Conservation (phyloP, 2,113 vertebrate genomes). For the Ptilonorhynchus violaceus region DNA sequence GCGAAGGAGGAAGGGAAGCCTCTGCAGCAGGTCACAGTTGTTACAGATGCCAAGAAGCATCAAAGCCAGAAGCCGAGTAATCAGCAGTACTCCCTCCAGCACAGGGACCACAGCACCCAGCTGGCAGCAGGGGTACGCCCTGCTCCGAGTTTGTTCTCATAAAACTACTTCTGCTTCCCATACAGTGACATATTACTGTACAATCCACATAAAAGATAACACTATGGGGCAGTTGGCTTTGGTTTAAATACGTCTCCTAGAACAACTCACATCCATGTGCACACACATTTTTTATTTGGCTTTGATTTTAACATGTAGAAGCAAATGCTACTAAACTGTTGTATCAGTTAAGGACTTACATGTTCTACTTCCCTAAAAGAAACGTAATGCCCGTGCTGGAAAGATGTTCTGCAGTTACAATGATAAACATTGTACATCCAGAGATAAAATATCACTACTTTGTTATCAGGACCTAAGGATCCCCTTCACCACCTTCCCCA, state of each 20-base stretch:
- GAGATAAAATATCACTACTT: neutral
- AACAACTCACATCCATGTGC: neutral
- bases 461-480: neutral
- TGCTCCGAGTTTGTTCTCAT: neutral
- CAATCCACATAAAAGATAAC: neutral
- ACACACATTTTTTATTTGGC: neutral
- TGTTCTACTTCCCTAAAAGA: neutral
- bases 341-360: neutral
- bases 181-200: neutral
- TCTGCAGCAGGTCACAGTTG: neutral
- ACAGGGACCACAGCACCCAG: neutral
- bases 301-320: neutral
- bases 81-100: neutral
- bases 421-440: neutral
- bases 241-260: neutral
- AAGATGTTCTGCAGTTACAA: neutral
- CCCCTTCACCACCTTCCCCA: neutral
- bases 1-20: accelerated
- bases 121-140: neutral
- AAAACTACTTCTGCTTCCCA: neutral
- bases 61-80: neutral
- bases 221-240: neutral
- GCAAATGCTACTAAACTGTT: neutral
- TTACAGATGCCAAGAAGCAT: neutral
- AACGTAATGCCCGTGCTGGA: neutral